Conservation (phyloP, 2,113 vertebrate genomes). For the Orcinus orca region DNA sequence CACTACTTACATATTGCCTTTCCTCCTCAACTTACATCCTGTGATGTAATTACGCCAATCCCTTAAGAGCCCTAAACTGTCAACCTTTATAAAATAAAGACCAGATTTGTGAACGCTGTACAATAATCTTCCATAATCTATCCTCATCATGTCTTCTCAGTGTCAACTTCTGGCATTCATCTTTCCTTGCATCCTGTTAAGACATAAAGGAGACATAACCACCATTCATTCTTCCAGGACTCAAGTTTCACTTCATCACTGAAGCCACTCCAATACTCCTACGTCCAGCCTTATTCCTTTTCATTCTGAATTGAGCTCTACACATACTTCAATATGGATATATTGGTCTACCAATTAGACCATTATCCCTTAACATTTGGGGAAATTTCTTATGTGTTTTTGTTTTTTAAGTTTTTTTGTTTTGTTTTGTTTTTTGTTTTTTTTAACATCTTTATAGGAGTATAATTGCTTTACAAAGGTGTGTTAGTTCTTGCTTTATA, state of each 20-base stretch:
- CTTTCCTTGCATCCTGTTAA: background rate
- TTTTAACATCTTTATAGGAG: too few species aligned
- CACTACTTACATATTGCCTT: background rate
- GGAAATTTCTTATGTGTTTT: background rate
- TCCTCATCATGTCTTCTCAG: background rate
- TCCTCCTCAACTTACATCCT: background rate
- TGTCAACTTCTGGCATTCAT: background rate
- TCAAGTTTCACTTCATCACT: background rate
- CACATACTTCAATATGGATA: background rate
- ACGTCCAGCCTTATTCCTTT: background rate
- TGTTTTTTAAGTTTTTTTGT: background rate
- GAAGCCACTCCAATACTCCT: background rate
- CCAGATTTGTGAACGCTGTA: background rate
- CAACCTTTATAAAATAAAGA: background rate
- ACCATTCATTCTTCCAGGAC: background rate
- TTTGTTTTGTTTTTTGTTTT: too few species aligned
- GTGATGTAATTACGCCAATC: background rate
- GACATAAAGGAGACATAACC: background rate
- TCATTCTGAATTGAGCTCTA: background rate
- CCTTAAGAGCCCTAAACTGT: background rate
- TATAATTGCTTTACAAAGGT: too few species aligned
- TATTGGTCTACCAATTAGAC: background rate
- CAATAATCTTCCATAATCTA: background rate
- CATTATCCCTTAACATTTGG: background rate
- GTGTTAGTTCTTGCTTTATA: too few species aligned